A percentile compares a stretch with the other conserved stretches of the same genome.
Evolutionary conservation across 2,888 invertebrate genomes (phyloP).

Genomic region (Apamea sordens): DNA sequence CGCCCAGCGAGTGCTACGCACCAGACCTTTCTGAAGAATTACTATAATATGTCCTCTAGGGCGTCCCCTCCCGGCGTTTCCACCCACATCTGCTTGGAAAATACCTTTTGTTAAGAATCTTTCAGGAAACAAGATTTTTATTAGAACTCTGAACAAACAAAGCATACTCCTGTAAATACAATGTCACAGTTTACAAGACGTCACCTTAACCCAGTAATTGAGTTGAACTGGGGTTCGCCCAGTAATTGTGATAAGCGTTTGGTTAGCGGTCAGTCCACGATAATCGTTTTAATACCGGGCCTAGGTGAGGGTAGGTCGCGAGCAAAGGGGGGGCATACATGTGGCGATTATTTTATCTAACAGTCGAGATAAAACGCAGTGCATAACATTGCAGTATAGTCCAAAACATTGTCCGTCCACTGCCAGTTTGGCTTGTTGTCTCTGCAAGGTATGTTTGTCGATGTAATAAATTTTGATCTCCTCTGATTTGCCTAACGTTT

Average conservation of each 20-base stretch:
- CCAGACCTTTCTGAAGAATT: neutral
- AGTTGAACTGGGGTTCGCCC: conserved; percentile 40
- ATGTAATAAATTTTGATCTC: neutral
- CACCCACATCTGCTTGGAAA: neutral
- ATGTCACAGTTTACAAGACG: neutral
- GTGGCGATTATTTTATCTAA: neutral
- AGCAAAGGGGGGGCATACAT: conserved; percentile 11
- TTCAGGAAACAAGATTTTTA: neutral
- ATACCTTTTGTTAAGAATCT: neutral
- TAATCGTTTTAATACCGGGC: conserved; percentile 45
- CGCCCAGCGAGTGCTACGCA: no score
- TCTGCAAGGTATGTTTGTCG: neutral
- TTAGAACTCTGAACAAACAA: neutral
- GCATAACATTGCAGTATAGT: neutral
- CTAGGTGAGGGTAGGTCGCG: neutral
- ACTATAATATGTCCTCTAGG: neutral
- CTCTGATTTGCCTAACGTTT: neutral
- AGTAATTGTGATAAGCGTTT: conserved; percentile 60
- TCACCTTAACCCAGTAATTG: conserved; percentile 42
- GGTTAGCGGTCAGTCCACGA: conserved; percentile 46
- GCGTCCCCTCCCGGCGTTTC: no score
- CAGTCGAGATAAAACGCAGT: neutral
- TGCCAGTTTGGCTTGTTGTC: neutral
- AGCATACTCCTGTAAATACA: neutral
- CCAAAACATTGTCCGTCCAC: neutral